phyloP scores from a whole-genome alignment of 1,140 invertebrate genomes.

The Penaeus indicus region DNA sequence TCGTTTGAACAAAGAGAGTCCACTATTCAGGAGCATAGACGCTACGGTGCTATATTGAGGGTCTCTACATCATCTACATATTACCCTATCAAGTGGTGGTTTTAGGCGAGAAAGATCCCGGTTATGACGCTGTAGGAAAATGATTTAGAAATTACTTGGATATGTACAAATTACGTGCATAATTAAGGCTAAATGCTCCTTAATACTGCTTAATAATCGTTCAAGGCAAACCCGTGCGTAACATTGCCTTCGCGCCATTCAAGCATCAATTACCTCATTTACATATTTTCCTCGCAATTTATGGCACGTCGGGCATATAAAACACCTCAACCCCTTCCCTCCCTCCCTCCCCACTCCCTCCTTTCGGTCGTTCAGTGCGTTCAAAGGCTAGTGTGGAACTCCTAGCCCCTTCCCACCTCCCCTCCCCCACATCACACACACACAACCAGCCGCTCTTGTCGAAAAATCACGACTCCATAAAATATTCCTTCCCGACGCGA shows the following conservation, averaged over 20 bases:
- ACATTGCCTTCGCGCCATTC: slow-evolving; percentile 16
- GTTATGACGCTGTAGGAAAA: no score
- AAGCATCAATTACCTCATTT: slow-evolving; percentile 7
- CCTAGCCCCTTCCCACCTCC: slow-evolving; percentile 28
- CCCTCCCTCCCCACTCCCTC: slow-evolving; percentile 18
- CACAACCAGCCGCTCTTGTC: slow-evolving; percentile 13
- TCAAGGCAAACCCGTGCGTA: slow-evolving; percentile 26
- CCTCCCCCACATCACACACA: neutral
- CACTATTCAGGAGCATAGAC: no score
- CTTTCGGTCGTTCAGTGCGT: no score
- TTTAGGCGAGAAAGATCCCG: no score
- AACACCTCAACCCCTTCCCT: slow-evolving; percentile 28
- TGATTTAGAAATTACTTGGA: no score
- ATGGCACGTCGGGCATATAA: slow-evolving; percentile 36
- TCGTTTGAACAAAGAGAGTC: no score
- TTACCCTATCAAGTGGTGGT: no score
- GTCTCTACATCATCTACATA: no score
- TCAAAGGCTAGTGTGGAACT: slow-evolving; percentile 19
- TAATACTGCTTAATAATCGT: neutral
- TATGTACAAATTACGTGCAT: no score
- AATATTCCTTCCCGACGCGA: slow-evolving; percentile 38
- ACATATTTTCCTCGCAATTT: slow-evolving; percentile 23
- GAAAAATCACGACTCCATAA: slow-evolving; percentile 36
- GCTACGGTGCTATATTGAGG: no score
- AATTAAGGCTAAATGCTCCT: no score